Conservation (phyloP, 2,888 invertebrate species). For the Disparrhopalites patrizii region DNA sequence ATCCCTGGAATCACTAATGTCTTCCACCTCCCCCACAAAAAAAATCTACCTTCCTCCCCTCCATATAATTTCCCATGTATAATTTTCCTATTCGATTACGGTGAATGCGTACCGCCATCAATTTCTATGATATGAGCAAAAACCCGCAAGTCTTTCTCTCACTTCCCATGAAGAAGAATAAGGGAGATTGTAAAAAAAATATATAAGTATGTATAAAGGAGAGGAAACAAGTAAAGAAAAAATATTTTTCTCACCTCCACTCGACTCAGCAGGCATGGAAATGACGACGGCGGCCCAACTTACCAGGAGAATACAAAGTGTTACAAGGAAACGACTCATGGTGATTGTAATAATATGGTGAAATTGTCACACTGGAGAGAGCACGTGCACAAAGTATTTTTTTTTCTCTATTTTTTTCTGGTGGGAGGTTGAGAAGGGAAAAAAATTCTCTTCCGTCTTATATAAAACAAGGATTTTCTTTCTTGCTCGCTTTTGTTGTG, state of each 20-base stretch:
- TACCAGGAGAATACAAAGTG: neutral
- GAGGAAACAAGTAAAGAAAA: neutral
- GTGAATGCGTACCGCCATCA: neutral
- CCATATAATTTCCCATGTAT: slow-evolving; percentile 4
- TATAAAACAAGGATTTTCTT: no score
- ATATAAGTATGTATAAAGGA: no score
- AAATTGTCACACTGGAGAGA: no score
- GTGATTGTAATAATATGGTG: neutral
- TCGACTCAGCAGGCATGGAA: neutral
- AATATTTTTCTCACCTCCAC: neutral
- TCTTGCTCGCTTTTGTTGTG: neutral
- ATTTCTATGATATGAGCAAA: slow-evolving; percentile 5
- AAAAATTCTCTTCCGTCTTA: no score
- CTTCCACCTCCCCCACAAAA: no score
- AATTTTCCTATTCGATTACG: slow-evolving; percentile 1
- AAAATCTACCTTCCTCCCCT: no score
- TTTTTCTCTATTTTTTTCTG: no score
- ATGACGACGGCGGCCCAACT: neutral
- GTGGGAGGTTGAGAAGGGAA: no score
- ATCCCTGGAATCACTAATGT: no score
- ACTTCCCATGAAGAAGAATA: no score
- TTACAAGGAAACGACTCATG: neutral
- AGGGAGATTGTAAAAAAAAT: no score
- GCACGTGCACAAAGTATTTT: neutral
- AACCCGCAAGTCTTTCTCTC: no score